Evolutionary conservation across 1,140 invertebrate genomes (phyloP).

Genomic region (Dendroctonus ponderosae): DNA sequence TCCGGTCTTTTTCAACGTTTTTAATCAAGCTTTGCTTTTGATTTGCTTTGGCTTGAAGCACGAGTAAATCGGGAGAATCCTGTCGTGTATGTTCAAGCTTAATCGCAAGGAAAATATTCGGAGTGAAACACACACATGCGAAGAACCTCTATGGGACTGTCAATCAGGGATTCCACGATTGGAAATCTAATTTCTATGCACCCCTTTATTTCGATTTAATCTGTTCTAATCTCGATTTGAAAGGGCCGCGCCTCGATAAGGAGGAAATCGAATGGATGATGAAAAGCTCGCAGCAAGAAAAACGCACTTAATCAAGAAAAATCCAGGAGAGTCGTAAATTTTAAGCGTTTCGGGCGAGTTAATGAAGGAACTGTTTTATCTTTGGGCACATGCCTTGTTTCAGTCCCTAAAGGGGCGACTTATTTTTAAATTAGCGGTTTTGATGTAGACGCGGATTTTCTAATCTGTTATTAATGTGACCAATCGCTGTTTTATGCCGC

Average conservation of each 20-base stretch:
- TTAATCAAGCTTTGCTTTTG: neutral
- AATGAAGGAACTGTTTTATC: slow-evolving; percentile 13
- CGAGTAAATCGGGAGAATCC: too few species aligned
- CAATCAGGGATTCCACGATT: slow-evolving; percentile 18
- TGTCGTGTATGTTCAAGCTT: slow-evolving; percentile 1
- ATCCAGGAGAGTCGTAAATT: slow-evolving; percentile 17
- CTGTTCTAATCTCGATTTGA: slow-evolving; percentile 39
- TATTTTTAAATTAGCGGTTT: too few species aligned
- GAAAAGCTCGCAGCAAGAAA: slow-evolving; percentile 17
- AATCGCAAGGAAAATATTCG: neutral
- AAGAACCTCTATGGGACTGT: slow-evolving; percentile 22
- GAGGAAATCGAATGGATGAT: slow-evolving; percentile 21
- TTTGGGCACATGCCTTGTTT: neutral
- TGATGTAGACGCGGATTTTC: too few species aligned
- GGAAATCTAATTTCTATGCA: slow-evolving; percentile 40
- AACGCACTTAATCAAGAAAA: slow-evolving; percentile 30
- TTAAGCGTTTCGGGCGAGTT: slow-evolving; percentile 4
- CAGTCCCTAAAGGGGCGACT: too few species aligned
- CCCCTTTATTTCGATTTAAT: slow-evolving; percentile 41
- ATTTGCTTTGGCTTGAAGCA: too few species aligned
- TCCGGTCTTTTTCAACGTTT: neutral
- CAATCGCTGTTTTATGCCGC: too few species aligned
- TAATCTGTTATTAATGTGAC: too few species aligned
- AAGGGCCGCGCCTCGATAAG: slow-evolving; percentile 28
- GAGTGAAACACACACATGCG: slow-evolving; percentile 12